These are phyloP conservation scores for Neodiprion virginianus DNA, from an alignment of 1,140 invertebrate species.

Conservation along the genomic window DNA sequence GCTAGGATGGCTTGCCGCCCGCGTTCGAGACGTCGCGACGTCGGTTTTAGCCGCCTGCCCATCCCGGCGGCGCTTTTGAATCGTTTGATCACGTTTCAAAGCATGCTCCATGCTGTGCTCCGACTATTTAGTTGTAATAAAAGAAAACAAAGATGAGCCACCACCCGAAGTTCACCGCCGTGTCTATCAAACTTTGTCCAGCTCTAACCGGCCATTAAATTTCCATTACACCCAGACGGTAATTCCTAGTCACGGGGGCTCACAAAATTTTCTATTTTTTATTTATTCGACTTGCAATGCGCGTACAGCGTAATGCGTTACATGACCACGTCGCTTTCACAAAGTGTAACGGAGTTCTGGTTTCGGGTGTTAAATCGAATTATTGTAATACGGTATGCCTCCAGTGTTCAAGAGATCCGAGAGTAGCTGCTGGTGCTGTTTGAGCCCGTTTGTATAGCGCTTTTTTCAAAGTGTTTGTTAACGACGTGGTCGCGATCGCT, in stretches of 20 bases:
- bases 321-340: too few species aligned
- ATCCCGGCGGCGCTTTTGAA: slow-evolving; percentile 36
- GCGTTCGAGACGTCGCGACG: neutral
- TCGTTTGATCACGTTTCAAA: slow-evolving; percentile 49
- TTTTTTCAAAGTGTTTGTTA: neutral
- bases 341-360: too few species aligned
- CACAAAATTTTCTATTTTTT: too few species aligned
- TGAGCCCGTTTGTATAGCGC: neutral
- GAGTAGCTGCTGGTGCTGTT: neutral
- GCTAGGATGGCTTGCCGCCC: neutral
- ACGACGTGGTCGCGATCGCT: neutral
- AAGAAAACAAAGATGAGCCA: slow-evolving; percentile 35
- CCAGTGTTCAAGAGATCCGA: neutral
- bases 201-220: neutral
- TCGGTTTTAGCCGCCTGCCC: slow-evolving; percentile 16
- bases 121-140: slow-evolving; percentile 36
- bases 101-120: slow-evolving; percentile 33
- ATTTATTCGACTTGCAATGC: too few species aligned
- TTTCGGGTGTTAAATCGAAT: neutral
- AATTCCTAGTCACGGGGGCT: too few species aligned
- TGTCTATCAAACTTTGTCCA: neutral
- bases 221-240: too few species aligned
- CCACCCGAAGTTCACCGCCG: neutral
- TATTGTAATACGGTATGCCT: neutral
- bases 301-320: too few species aligned